Conservation (phyloP, 2,797 vertebrate species). For the Myoxocephalus aenaeus region DNA sequence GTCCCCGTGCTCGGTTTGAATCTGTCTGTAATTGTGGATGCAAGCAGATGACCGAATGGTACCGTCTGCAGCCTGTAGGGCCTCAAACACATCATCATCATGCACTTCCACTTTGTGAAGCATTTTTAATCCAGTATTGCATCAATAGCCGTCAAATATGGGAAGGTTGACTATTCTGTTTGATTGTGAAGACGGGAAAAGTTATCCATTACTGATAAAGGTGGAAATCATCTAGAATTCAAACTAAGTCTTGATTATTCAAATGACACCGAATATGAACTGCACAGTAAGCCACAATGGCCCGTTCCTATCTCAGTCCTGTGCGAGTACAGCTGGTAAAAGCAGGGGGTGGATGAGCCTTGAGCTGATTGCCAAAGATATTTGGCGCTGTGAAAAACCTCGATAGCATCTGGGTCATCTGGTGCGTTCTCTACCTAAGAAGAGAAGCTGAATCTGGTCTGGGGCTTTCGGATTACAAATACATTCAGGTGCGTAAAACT, state of each 20-base stretch:
- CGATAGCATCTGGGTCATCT: background rate
- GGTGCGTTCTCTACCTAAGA: background rate
- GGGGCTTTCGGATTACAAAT: background rate
- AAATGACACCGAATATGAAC: background rate
- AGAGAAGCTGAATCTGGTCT: background rate
- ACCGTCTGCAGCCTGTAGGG: background rate
- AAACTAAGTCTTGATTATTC: background rate
- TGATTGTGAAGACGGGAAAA: background rate
- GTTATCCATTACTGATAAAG: background rate
- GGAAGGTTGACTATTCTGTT: background rate
- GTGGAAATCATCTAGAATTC: background rate
- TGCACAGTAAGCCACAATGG: background rate
- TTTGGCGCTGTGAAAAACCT: background rate
- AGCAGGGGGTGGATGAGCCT: conserved; percentile 1
- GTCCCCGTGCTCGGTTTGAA: conserved; percentile 33
- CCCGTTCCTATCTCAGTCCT: background rate
- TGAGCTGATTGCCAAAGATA: background rate
- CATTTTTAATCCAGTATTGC: background rate
- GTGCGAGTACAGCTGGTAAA: conserved; percentile 7
- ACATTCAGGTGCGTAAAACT: background rate
- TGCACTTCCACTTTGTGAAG: background rate
- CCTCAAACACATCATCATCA: background rate
- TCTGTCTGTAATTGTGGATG: conserved; percentile 35
- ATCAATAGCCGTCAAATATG: background rate
- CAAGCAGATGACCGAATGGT: conserved; percentile 41